Conservation (phyloP, 1,140 invertebrate genomes). For the Leptinotarsa lineolata region DNA sequence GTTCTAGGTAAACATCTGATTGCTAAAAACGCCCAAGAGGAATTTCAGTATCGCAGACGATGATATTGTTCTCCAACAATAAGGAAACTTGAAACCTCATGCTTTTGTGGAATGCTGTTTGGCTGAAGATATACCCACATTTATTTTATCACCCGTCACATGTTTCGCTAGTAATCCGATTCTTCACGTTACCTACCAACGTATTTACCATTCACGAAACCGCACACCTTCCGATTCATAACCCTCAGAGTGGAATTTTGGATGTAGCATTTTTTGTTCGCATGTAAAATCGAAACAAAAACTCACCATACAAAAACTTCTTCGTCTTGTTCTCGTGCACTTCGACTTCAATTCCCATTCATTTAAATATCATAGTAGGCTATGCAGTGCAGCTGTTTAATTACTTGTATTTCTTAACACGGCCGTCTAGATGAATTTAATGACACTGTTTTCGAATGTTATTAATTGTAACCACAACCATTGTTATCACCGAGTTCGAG, state of each 20-base stretch:
- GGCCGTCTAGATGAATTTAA: not conserved
- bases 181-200: not conserved
- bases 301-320: not conserved
- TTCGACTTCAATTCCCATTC: conserved; percentile 1
- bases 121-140: not conserved
- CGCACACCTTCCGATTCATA: not conserved
- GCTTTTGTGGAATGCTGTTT: too few relatives aligned
- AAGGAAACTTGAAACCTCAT: too few relatives aligned
- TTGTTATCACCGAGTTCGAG: not conserved
- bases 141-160: not conserved
- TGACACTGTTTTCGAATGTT: not conserved
- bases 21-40: too few relatives aligned
- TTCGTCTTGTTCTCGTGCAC: not conserved
- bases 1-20: too few relatives aligned
- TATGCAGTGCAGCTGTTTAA: not conserved
- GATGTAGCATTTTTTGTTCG: too few relatives aligned
- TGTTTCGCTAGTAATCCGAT: not conserved
- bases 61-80: too few relatives aligned
- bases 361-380: not conserved
- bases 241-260: not conserved
- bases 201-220: conserved; percentile 2
- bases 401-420: not conserved
- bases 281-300: not conserved
- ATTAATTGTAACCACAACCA: not conserved
- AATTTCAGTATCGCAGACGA: too few relatives aligned